These are phyloP conservation scores for Glomeris marginata DNA, from an alignment of 2,888 invertebrate species.

Conservation along the genomic window DNA sequence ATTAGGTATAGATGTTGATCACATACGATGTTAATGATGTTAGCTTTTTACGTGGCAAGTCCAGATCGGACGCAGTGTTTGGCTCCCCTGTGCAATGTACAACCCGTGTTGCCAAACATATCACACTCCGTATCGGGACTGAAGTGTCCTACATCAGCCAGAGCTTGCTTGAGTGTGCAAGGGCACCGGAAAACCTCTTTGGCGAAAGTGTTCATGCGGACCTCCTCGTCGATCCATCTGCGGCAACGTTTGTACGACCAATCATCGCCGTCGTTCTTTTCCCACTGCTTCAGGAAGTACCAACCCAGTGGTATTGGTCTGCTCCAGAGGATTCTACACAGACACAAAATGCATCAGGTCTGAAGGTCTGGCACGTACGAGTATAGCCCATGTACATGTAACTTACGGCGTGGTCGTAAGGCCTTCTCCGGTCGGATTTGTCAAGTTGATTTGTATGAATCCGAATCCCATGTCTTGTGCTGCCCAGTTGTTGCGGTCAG, in stretches of 20 bases:
- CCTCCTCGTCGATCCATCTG: conserved; percentile 74
- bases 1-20: too few relatives aligned
- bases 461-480: conserved; percentile 66
- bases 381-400: conserved; percentile 14
- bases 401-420: conserved; percentile 59
- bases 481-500: conserved; percentile 46
- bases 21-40: too few relatives aligned
- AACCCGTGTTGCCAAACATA: conserved; percentile 68
- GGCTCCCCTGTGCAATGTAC: conserved; percentile 75
- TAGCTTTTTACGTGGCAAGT: conserved; percentile 62
- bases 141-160: conserved; percentile 80
- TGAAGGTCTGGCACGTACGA: too few relatives aligned
- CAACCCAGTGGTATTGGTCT: conserved; percentile 79
- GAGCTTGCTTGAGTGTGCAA: conserved; percentile 77
- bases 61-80: conserved; percentile 85
- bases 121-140: conserved; percentile 83
- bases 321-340: conserved; percentile 60
- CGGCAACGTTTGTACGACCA: conserved; percentile 79
- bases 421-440: conserved; percentile 53
- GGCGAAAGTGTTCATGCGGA: conserved; percentile 68
- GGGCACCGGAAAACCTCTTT: conserved; percentile 60
- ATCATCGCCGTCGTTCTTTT: conserved; percentile 52
- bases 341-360: not conserved
- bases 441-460: conserved; percentile 72
- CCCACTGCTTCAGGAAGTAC: conserved; percentile 87